Conservation (phyloP, 1,140 invertebrate genomes). For the Drosophila mojavensis region DNA sequence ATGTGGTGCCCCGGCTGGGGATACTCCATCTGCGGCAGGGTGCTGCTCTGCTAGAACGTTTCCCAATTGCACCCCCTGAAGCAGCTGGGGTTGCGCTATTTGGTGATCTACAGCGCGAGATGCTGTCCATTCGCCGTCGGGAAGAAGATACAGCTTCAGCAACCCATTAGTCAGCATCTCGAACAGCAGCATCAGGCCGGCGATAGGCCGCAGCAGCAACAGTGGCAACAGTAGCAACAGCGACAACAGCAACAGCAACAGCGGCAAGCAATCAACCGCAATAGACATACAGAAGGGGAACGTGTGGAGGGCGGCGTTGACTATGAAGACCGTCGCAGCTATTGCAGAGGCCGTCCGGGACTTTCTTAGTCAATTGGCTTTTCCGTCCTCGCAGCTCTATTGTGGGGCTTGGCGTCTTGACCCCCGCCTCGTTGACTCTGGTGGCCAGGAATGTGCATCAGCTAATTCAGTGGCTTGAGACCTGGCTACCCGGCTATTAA, state of each 20-base stretch:
- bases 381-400: not conserved
- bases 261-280: too few species aligned
- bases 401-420: not conserved
- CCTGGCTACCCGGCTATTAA: too few species aligned
- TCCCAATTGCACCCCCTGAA: not conserved
- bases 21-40: conserved; percentile 20
- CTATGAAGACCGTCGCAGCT: too few species aligned
- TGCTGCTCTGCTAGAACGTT: conserved; percentile 26
- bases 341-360: too few species aligned
- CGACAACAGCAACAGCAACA: too few species aligned
- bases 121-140: conserved; percentile 1
- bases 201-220: not conserved
- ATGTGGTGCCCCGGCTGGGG: conserved; percentile 13
- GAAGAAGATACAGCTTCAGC: conserved; percentile 1
- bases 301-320: too few species aligned
- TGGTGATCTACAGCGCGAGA: conserved; percentile 24
- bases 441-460: not conserved
- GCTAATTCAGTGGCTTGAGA: not conserved
- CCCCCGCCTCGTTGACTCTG: not conserved
- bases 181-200: not conserved
- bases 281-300: too few species aligned
- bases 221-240: not conserved
- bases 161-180: not conserved
- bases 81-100: conserved; percentile 7
- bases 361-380: not conserved